phyloP scores from a whole-genome alignment of 2,888 invertebrate species.

The Esperia sulphurella region DNA sequence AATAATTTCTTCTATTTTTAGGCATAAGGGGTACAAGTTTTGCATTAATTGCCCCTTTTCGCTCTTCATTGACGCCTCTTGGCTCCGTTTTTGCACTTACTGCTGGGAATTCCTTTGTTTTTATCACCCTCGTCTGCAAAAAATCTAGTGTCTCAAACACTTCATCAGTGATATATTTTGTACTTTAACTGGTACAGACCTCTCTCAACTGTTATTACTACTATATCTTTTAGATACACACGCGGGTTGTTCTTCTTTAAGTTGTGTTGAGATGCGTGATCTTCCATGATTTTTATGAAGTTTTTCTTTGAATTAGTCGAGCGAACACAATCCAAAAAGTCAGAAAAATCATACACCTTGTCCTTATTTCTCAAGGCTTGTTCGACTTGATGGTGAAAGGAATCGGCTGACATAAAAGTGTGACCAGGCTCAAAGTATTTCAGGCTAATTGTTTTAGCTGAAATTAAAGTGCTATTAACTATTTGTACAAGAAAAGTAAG shows the following conservation, averaged over 20 bases:
- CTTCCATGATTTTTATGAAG: constrained; percentile 10
- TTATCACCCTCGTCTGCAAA: no score
- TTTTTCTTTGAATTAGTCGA: neutral
- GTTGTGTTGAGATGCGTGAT: constrained; percentile 7
- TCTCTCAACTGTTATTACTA: no score
- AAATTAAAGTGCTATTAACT: constrained; percentile 4
- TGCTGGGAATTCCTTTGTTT: no score
- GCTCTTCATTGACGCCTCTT: no score
- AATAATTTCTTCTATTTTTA: no score
- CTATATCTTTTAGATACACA: constrained; percentile 10
- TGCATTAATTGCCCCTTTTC: no score
- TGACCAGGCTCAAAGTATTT: constrained; percentile 12
- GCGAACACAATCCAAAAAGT: neutral
- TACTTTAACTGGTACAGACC: no score
- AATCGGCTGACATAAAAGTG: constrained; percentile 10
- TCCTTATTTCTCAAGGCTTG: neutral
- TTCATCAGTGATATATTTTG: no score
- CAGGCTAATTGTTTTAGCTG: constrained; percentile 3
- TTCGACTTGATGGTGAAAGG: constrained; percentile 8
- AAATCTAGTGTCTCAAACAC: no score
- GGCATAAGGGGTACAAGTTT: no score
- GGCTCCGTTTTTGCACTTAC: no score
- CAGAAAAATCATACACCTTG: constrained; percentile 7
- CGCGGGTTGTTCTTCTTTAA: constrained; percentile 3
- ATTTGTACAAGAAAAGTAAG: constrained; percentile 8